Percentiles rank a stretch among this genome's conserved stretches.
phyloP scores from a whole-genome alignment of 2,888 invertebrate genomes.

The Polietes domitor region DNA sequence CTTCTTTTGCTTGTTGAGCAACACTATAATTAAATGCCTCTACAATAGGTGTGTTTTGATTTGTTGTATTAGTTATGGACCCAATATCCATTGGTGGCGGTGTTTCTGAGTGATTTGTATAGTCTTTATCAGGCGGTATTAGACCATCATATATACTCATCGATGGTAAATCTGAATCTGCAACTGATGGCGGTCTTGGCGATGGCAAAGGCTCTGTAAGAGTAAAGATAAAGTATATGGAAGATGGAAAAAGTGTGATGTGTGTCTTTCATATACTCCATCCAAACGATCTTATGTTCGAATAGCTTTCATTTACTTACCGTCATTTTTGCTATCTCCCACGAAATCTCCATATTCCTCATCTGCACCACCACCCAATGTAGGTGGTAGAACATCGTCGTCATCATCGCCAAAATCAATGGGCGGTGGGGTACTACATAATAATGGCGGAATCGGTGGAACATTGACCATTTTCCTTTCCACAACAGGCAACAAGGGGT shows the following conservation, averaged over 20 bases:
- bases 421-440: conserved; percentile 83
- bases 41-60: conserved; percentile 55
- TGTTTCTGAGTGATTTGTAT: conserved; percentile 24
- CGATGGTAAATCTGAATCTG: conserved; percentile 51
- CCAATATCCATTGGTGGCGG: conserved; percentile 67
- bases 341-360: conserved; percentile 77
- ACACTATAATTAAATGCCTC: conserved; percentile 74
- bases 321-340: conserved; percentile 60
- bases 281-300: neutral
- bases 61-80: conserved; percentile 33
- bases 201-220: conserved; percentile 53
- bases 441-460: conserved; percentile 81
- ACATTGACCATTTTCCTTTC: conserved; percentile 66
- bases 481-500: neutral
- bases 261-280: neutral
- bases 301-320: conserved; percentile 38
- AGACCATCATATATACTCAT: conserved; percentile 59
- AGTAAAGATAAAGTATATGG: neutral
- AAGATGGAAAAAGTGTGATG: neutral
- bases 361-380: conserved; percentile 77
- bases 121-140: conserved; percentile 2
- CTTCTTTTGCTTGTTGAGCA: conserved; percentile 38
- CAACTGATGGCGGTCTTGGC: conserved; percentile 49
- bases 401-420: conserved; percentile 80
- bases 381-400: conserved; percentile 77